phyloP scores from a whole-genome alignment of 1,140 invertebrate species.

The Trachymyrmex cornetzi region DNA sequence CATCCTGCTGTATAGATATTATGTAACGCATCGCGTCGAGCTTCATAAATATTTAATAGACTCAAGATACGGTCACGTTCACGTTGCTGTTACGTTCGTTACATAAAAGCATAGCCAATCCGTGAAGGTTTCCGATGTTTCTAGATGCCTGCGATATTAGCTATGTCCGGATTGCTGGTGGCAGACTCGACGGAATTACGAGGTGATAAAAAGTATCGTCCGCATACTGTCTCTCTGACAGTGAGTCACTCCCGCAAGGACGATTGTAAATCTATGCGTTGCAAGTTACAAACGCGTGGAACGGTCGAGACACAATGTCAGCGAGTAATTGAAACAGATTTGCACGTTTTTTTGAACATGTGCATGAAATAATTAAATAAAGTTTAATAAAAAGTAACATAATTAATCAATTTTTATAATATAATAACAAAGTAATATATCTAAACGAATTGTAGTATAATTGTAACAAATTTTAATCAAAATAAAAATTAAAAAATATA shows the following conservation, averaged over 20 bases:
- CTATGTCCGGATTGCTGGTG: slow-evolving; percentile 48
- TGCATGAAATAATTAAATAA: slow-evolving; percentile 14
- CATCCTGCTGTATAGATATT: slow-evolving; percentile 46
- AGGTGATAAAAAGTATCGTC: slow-evolving; percentile 58
- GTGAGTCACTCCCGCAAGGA: slow-evolving; percentile 52
- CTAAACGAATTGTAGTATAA: background rate
- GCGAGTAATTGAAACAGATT: slow-evolving; percentile 33
- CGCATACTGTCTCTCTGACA: slow-evolving; percentile 6
- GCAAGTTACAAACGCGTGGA: slow-evolving; percentile 23
- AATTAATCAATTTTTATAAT: background rate
- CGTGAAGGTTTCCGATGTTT: slow-evolving; percentile 53
- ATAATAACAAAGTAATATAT: background rate
- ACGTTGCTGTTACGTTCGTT: slow-evolving; percentile 23
- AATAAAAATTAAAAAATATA: background rate
- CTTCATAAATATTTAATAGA: slow-evolving; percentile 58
- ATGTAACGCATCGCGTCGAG: slow-evolving; percentile 41
- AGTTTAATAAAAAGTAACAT: background rate
- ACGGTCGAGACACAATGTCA: slow-evolving; percentile 4
- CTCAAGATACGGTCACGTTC: slow-evolving; percentile 53
- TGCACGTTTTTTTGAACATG: background rate
- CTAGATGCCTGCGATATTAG: slow-evolving; percentile 25
- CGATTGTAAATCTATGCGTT: slow-evolving; percentile 44
- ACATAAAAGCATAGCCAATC: slow-evolving; percentile 23
- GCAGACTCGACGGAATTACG: slow-evolving; percentile 55
- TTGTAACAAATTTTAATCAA: background rate